Percentiles rank a stretch among this genome's conserved stretches.
Evolutionary conservation across 1,140 invertebrate species (phyloP).

Genomic region (Dendroctonus valens): DNA sequence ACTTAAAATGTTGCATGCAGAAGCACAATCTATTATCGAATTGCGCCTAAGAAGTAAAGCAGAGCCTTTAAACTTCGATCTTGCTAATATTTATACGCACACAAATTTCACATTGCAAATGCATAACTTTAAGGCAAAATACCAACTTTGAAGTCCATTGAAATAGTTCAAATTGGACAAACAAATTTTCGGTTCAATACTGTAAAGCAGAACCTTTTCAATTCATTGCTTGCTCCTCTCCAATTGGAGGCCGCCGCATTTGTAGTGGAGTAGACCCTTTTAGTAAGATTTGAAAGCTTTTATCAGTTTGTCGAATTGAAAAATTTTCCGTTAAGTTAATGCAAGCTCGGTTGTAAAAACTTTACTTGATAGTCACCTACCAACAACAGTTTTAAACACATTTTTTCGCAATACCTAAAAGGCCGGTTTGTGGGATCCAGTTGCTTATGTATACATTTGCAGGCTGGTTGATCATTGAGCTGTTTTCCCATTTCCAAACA

Average conservation of each 20-base stretch:
- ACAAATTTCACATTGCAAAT: too few species aligned
- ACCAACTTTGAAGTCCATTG: too few species aligned
- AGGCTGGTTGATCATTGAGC: constrained; percentile 44
- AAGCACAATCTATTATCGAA: too few species aligned
- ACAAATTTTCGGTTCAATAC: too few species aligned
- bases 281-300: constrained; percentile 1
- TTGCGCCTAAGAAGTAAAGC: too few species aligned
- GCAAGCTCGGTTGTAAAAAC: background rate
- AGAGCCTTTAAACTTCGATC: too few species aligned
- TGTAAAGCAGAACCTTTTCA: background rate
- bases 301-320: background rate
- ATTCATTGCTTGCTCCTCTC: background rate
- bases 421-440: constrained; percentile 56
- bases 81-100: too few species aligned
- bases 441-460: constrained; percentile 54
- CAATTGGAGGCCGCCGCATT: background rate
- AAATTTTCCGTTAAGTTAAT: background rate
- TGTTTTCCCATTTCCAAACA: constrained; percentile 57
- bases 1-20: too few species aligned
- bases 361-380: background rate
- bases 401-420: constrained; percentile 49
- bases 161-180: too few species aligned
- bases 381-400: background rate
- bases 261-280: background rate
- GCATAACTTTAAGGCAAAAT: too few species aligned